These are phyloP conservation scores for Mesoclemmys tuberculata DNA, from an alignment of 2,113 vertebrate genomes.

Conservation along the genomic window DNA sequence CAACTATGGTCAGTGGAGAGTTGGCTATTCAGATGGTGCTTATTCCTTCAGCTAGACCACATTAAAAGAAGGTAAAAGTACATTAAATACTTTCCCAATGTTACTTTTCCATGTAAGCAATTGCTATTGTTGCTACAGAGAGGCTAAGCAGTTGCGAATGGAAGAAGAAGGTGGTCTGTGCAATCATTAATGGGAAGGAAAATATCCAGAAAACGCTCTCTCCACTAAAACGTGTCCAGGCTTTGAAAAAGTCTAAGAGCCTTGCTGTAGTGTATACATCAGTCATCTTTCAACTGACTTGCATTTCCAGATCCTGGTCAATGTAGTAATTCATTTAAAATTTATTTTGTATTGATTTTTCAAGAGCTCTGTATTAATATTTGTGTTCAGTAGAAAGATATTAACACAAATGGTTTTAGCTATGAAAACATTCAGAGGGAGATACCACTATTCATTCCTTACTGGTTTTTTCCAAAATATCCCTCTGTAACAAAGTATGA, in stretches of 20 bases:
- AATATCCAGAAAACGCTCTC: neutral
- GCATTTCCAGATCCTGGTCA: neutral
- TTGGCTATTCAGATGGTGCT: neutral
- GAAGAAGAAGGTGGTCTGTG: neutral
- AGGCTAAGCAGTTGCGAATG: neutral
- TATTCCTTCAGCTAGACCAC: neutral
- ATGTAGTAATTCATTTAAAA: neutral
- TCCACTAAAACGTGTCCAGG: neutral
- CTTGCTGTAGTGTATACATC: neutral
- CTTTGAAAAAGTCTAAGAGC: neutral
- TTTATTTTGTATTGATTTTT: neutral
- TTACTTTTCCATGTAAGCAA: neutral
- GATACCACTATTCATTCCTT: neutral
- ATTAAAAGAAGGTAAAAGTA: conserved; percentile 7
- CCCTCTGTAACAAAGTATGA: neutral
- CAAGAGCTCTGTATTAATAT: neutral
- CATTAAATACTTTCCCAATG: conserved; percentile 1
- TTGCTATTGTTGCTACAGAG: neutral
- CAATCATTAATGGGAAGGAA: neutral
- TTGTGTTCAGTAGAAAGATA: neutral
- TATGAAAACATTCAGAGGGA: neutral
- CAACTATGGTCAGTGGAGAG: rapidly evolving
- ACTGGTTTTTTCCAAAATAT: neutral
- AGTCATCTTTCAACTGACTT: conserved; percentile 19
- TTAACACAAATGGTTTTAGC: neutral